Conservation (phyloP, 2,797 vertebrate species). For the Hapalemur alaotrensis region DNA sequence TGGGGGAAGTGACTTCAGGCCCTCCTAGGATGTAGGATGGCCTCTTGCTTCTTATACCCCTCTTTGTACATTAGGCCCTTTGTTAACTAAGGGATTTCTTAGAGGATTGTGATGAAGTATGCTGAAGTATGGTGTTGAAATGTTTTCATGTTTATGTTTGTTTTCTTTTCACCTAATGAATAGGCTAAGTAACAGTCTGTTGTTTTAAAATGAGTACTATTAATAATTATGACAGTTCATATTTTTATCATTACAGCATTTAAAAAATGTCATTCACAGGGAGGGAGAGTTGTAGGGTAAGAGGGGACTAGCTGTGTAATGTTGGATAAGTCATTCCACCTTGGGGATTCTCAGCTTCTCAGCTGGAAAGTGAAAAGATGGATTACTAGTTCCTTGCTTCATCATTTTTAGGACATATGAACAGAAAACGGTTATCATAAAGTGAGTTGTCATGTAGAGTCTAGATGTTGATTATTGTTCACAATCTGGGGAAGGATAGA, state of each 20-base stretch:
- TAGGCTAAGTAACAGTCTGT: conserved; percentile 38
- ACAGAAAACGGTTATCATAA: neutral
- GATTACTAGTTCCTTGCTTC: neutral
- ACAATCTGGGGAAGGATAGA: neutral
- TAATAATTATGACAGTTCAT: conserved; percentile 57
- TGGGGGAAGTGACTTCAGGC: neutral
- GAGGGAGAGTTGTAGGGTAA: neutral
- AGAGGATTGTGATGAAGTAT: conserved; percentile 26
- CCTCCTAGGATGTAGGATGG: neutral
- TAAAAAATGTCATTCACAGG: conserved; percentile 40
- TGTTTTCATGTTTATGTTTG: conserved; percentile 32
- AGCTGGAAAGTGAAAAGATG: conserved; percentile 1
- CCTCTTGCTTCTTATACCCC: neutral
- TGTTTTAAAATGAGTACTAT: conserved; percentile 63
- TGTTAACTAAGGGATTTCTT: conserved; percentile 1
- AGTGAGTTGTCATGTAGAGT: neutral
- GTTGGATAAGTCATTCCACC: neutral
- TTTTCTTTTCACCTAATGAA: conserved; percentile 51
- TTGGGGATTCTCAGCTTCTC: conserved; percentile 24
- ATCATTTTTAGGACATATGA: neutral
- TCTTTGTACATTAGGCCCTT: neutral
- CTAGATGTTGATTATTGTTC: conserved; percentile 19
- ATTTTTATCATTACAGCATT: conserved; percentile 54
- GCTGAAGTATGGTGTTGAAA: neutral
- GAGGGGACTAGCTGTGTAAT: neutral